Conservation (phyloP, 2,888 invertebrate genomes). For the Chirona hameri region DNA sequence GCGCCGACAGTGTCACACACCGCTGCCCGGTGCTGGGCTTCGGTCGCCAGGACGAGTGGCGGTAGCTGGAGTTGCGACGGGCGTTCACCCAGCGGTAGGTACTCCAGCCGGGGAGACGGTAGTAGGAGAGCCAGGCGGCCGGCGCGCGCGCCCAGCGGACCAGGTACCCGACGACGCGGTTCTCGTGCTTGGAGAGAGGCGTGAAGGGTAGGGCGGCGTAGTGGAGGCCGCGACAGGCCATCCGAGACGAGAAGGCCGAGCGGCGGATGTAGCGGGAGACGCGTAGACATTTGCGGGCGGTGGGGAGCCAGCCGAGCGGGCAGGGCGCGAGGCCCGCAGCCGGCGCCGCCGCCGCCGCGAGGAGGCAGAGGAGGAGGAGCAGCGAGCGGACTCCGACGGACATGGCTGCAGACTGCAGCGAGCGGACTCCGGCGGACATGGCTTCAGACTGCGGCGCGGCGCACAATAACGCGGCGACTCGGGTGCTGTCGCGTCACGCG, state of each 20-base stretch:
- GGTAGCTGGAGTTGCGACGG: neutral
- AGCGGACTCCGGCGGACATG: neutral
- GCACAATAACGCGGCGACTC: too few relatives aligned
- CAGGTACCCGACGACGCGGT: neutral
- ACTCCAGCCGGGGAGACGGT: neutral
- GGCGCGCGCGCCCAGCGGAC: neutral
- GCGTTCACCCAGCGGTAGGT: neutral
- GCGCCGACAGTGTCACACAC: neutral
- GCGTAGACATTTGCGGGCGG: neutral
- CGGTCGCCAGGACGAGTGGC: neutral
- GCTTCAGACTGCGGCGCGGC: neutral
- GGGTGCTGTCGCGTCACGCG: too few relatives aligned
- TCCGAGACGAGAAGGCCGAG: neutral
- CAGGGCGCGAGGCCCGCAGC: neutral
- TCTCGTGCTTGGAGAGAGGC: neutral
- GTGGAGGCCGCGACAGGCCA: neutral
- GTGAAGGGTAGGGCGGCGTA: neutral
- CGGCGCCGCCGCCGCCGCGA: neutral
- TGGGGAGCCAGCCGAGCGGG: neutral
- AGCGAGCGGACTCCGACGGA: neutral
- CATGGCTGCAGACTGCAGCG: neutral
- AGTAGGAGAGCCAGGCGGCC: neutral
- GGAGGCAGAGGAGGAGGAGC: neutral
- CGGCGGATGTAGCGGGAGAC: neutral
- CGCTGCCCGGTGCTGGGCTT: too few relatives aligned